A percentile compares a stretch with the other conserved stretches of the same genome.
These are phyloP conservation scores for Trichacis sp. DNA, from an alignment of 2,888 invertebrate species.

Conservation along the genomic window DNA sequence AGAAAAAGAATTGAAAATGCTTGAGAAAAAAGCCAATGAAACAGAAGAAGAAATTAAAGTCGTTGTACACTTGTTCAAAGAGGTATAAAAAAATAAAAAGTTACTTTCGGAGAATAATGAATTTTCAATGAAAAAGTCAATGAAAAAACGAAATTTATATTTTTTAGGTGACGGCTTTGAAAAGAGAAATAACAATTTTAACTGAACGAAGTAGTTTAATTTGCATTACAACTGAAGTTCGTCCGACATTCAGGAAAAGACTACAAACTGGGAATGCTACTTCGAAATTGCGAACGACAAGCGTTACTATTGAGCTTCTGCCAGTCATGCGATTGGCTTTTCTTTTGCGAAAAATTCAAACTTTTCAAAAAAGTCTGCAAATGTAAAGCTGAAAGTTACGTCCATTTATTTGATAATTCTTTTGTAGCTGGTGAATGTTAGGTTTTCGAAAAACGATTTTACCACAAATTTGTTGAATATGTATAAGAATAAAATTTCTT, in stretches of 20 bases:
- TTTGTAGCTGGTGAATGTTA: no score
- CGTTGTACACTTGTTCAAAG: constrained; percentile 59
- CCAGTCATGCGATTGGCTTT: constrained; percentile 54
- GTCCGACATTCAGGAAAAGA: constrained; percentile 5
- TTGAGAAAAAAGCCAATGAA: constrained; percentile 54
- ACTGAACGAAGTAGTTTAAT: constrained; percentile 59
- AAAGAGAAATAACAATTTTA: constrained; percentile 56
- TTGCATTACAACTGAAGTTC: constrained; percentile 52
- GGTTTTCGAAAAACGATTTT: no score
- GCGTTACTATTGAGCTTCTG: constrained; percentile 46
- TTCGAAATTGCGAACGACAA: constrained; percentile 2
- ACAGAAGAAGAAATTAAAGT: constrained; percentile 63
- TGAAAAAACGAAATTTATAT: no score
- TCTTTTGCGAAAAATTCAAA: constrained; percentile 60
- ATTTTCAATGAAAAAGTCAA: no score
- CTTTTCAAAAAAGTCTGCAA: constrained; percentile 57
- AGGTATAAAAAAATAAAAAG: constrained; percentile 48
- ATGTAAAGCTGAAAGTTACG: not conserved
- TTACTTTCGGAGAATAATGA: no score
- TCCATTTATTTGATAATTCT: not conserved
- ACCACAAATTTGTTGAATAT: no score
- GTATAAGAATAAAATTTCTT: no score
- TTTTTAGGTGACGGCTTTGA: constrained; percentile 56
- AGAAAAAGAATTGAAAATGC: constrained; percentile 47
- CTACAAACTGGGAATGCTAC: constrained; percentile 26